Base-by-base conservation (phyloP, 2,888 invertebrate genomes). In the Lasioglossum figueresi region DNA sequence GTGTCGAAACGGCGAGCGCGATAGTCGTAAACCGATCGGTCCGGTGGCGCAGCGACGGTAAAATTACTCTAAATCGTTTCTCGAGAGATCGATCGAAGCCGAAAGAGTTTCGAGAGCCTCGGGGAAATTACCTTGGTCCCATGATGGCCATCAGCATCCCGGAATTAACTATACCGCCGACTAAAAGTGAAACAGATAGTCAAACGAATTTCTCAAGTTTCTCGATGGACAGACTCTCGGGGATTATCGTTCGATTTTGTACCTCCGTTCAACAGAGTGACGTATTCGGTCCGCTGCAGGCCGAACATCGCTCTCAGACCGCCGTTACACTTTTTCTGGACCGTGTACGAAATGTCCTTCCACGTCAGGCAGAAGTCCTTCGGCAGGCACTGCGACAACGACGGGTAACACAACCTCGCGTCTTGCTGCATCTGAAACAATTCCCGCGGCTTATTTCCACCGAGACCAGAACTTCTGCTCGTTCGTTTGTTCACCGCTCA, bases 101-200 rank as follows among this genome's bases (percentile, higher is more conserved):
- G 31, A 31, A 59, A 27, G 27, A 27, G 27, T 48, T 45, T 45
- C 19, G 19, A 37, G 14, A 27, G 14, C 3, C 16, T 16, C 37
- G 16, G 27, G 4, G 27, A 45, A 19, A 31, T 95, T 95, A 97
- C 97, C 97, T 97, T 87, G 96, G 96, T 68, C 97, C 97, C 96
- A 98, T 96, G 89, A 98, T 96, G n/a, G 97, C 97, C 88, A 97
- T 96, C 88, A 98, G 95, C 92, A 96, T 96, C 72, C 97, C 97
- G 16, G 97, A 97, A 82, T 96, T 96, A 45, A 96, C 96, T 81
- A 96, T 95, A 48, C 97, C 97, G 94, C 96, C 97, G 40, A 97
- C 97, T 97, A 95, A 79, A 96, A 96, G 93, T 88, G 93, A 92
- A 89, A 78, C 31, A 66, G 34, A 19, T 8, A 19, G 6, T 66